phyloP scores from a whole-genome alignment of 2,113 vertebrate species.

The Acanthochromis polyacanthus region DNA sequence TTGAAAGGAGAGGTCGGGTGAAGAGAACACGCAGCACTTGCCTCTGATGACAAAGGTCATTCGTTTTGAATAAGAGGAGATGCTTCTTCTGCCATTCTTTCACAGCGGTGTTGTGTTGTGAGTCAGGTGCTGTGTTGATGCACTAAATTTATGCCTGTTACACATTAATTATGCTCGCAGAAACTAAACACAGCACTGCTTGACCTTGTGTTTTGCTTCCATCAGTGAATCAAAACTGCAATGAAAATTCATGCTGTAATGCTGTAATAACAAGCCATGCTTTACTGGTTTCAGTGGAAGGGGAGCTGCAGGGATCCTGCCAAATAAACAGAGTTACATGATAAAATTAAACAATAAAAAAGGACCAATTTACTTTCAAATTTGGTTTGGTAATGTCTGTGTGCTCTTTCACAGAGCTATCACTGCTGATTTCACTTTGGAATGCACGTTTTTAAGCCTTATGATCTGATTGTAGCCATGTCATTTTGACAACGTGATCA shows the following conservation, averaged over 20 bases:
- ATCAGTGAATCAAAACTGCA: slow-evolving; percentile 27
- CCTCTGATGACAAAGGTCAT: slow-evolving; percentile 3
- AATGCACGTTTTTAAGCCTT: neutral
- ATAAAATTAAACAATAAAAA: neutral
- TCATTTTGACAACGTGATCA: neutral
- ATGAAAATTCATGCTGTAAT: slow-evolving; percentile 21
- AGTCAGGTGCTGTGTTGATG: slow-evolving; percentile 10
- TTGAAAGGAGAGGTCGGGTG: slow-evolving; percentile 24
- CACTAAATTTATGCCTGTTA: neutral
- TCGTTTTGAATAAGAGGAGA: slow-evolving; percentile 9
- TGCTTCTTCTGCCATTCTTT: slow-evolving; percentile 6
- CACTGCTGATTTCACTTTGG: neutral
- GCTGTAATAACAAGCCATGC: slow-evolving; percentile 16
- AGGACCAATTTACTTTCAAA: neutral
- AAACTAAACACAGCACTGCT: slow-evolving; percentile 8
- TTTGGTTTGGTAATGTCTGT: too few species aligned
- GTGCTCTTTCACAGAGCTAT: neutral
- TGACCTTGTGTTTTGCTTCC: slow-evolving; percentile 39
- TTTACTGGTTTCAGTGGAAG: slow-evolving; percentile 4
- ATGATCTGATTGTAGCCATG: neutral
- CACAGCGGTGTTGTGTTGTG: neutral
- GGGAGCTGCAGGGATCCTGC: neutral
- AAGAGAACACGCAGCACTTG: neutral
- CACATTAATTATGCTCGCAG: slow-evolving; percentile 8
- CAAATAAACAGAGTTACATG: slow-evolving; percentile 5